These are phyloP conservation scores for Folsomia candida DNA, from an alignment of 2,888 invertebrate genomes.

Conservation along the genomic window DNA sequence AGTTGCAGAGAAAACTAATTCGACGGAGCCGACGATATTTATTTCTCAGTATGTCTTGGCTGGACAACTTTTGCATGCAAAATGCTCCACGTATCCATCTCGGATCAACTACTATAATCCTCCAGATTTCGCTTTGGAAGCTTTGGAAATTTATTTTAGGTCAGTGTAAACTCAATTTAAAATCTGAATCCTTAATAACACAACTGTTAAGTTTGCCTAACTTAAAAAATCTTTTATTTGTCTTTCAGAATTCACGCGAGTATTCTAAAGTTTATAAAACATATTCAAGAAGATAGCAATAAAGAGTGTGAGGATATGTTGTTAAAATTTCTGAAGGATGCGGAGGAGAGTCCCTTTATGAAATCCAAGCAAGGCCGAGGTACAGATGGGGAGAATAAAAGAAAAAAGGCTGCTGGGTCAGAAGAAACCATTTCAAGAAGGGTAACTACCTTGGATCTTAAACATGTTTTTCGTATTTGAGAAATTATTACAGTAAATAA, in stretches of 20 bases:
- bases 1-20: slow-evolving; percentile 77
- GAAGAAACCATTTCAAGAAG: slow-evolving; percentile 33
- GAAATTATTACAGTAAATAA: neutral
- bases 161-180: slow-evolving; percentile 17
- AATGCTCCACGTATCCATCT: slow-evolving; percentile 77
- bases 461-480: too few species aligned
- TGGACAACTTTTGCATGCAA: slow-evolving; percentile 71
- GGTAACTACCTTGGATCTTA: slow-evolving; percentile 19
- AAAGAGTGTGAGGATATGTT: slow-evolving; percentile 50
- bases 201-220: neutral
- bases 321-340: slow-evolving; percentile 52
- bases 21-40: slow-evolving; percentile 69
- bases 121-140: slow-evolving; percentile 79
- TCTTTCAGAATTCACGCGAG: slow-evolving; percentile 78
- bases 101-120: slow-evolving; percentile 83
- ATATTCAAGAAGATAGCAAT: slow-evolving; percentile 59
- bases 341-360: slow-evolving; percentile 50
- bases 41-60: slow-evolving; percentile 77
- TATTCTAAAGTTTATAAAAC: slow-evolving; percentile 80
- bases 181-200: neutral
- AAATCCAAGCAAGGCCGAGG: slow-evolving; percentile 36
- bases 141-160: slow-evolving; percentile 65
- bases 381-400: slow-evolving; percentile 28
- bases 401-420: slow-evolving; percentile 14
- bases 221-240: slow-evolving; percentile 1